These are phyloP conservation scores for Sarcophaga caerulescens DNA, from an alignment of 2,888 invertebrate species.

Conservation along the genomic window DNA sequence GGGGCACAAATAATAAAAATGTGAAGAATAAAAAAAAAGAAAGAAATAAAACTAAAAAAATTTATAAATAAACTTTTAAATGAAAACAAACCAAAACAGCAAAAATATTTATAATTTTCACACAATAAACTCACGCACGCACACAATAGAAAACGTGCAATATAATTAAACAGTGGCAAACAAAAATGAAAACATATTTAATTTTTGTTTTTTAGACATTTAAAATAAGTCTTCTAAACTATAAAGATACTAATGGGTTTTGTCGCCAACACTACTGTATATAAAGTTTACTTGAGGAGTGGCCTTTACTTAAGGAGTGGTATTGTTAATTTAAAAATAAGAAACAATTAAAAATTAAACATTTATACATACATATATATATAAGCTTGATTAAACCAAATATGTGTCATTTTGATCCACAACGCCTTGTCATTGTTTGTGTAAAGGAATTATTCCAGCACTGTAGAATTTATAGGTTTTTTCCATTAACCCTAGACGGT, in stretches of 20 bases:
- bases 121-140: background rate
- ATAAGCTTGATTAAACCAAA: no score
- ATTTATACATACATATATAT: no score
- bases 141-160: slow-evolving; percentile 44
- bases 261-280: no score
- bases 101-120: background rate
- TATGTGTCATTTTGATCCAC: no score
- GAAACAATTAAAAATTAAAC: background rate
- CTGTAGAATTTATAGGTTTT: no score
- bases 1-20: no score
- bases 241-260: no score
- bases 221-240: background rate
- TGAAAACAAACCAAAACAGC: background rate
- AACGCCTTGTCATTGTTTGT: no score
- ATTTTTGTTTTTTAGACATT: background rate
- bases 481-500: no score
- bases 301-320: slow-evolving; percentile 42
- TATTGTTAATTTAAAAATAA: slow-evolving; percentile 11
- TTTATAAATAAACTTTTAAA: background rate
- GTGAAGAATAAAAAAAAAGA: background rate
- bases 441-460: no score
- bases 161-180: slow-evolving; percentile 8
- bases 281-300: no score
- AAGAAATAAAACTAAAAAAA: background rate
- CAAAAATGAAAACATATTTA: background rate